Evolutionary conservation across 2,113 vertebrate species (phyloP).

Genomic region (Epinephelus lanceolatus): DNA sequence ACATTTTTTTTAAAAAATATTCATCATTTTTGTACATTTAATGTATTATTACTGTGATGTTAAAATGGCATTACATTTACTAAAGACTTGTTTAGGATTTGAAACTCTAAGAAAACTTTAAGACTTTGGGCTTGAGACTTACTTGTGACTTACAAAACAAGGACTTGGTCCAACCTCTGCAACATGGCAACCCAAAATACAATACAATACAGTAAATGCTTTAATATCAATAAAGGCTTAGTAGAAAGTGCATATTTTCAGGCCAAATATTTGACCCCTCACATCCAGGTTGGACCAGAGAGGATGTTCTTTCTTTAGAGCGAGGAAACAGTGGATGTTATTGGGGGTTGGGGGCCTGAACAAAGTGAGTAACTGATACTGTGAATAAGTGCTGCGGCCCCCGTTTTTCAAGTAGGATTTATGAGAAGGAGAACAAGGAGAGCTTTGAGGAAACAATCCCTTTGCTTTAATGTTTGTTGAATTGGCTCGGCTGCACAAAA

Average conservation of each 20-base stretch:
- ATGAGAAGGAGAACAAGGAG: constrained; percentile 53
- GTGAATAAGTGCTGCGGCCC: constrained; percentile 21
- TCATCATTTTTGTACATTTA: too few species aligned
- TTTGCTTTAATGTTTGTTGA: neutral
- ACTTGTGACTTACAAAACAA: too few species aligned
- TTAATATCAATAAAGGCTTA: neutral
- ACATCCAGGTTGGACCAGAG: constrained; percentile 47
- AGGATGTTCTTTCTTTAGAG: constrained; percentile 65
- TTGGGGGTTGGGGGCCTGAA: constrained; percentile 30
- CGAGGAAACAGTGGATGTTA: constrained; percentile 47
- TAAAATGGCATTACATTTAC: too few species aligned
- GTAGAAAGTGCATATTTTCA: neutral
- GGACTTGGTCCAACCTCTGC: too few species aligned
- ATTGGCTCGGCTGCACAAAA: neutral
- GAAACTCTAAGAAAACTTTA: too few species aligned
- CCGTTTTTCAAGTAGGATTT: constrained; percentile 42
- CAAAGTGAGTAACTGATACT: constrained; percentile 50
- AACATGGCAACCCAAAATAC: neutral
- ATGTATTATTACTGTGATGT: too few species aligned
- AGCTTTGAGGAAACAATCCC: constrained; percentile 39
- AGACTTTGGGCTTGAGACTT: too few species aligned
- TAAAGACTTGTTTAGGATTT: too few species aligned
- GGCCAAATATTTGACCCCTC: constrained; percentile 22
- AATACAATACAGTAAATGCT: neutral
- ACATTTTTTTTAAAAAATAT: too few species aligned